Evolutionary conservation across 1,140 invertebrate genomes (phyloP), one percentile per base, ranked within the genome.

Genomic region (Oreohelix idahoensis): DNA sequence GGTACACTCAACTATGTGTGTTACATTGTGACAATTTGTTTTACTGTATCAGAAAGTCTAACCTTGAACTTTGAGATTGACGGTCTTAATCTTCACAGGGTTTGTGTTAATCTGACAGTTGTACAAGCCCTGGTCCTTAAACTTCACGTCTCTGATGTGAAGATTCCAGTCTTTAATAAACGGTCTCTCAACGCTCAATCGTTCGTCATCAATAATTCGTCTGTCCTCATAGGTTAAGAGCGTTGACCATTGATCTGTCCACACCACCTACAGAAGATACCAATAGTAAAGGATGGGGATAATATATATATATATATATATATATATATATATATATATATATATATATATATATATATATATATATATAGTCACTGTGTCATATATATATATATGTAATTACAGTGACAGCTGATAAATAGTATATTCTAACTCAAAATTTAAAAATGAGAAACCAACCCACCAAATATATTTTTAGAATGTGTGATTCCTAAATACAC

Each of bases 101-200:
- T 88, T 86, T 26, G 92, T 92, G 86, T 92, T 92, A 70, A 92
- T 90, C 83, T 91, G 89, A 81, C 92, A 92, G 36, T 86, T 88
- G 84, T 92, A 92, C 53, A 86, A 78, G 49, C 91, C 92, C 45
- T 87, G 85, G 83, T 92, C 92, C 15, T 82, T 86, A 69, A 88
- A 89, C 53, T 83, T 85, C 13, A 89, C 88, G 49, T 92, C 87
- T 45, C 89, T 84, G 53, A 92, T 92, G 66, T 90, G 88, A 15
- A 92, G 86, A 76, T 92, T 92, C 92, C 92, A 92, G 83, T 92
- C 91, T 35, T 86, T 88, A n/a, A 84, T 88, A 78, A 88, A 90
- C 2, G 89, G 90, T 38, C 92, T 81, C 80, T 91, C 89, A 32
- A 92, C 87, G 36, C 89, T 89, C 35, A 92, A 87, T 35, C 92